Conservation (phyloP, 2,113 vertebrate genomes). For the Podocnemis expansa region DNA sequence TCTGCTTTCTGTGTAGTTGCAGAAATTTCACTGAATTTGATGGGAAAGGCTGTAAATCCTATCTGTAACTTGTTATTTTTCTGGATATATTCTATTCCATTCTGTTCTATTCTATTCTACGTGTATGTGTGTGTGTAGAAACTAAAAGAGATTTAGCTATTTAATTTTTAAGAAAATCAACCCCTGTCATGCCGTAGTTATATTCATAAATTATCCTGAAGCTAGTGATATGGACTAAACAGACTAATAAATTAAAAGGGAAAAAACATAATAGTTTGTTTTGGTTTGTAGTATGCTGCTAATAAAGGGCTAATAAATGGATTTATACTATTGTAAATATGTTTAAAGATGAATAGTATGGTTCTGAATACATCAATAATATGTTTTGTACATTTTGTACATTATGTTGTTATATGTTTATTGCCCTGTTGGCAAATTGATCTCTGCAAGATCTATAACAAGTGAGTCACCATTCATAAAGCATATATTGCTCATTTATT, state of each 20-base stretch:
- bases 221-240: not conserved
- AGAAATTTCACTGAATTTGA: not conserved
- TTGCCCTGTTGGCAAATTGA: not conserved
- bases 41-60: not conserved
- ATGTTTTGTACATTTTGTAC: not conserved
- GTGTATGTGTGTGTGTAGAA: rapidly evolving
- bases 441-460: not conserved
- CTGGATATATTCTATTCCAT: rapidly evolving
- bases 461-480: not conserved
- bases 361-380: not conserved
- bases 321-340: not conserved
- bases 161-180: not conserved
- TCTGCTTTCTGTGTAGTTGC: not conserved
- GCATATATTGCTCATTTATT: not conserved
- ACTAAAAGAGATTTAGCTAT: not conserved
- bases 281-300: not conserved
- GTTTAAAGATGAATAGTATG: not conserved
- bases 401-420: not conserved
- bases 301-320: not conserved
- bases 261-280: not conserved
- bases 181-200: not conserved
- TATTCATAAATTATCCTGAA: not conserved
- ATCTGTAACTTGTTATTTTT: not conserved
- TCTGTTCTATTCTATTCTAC: no score
- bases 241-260: not conserved